These are phyloP conservation scores for Mergus octosetaceus DNA, from an alignment of 2,797 vertebrate species.

Conservation along the genomic window DNA sequence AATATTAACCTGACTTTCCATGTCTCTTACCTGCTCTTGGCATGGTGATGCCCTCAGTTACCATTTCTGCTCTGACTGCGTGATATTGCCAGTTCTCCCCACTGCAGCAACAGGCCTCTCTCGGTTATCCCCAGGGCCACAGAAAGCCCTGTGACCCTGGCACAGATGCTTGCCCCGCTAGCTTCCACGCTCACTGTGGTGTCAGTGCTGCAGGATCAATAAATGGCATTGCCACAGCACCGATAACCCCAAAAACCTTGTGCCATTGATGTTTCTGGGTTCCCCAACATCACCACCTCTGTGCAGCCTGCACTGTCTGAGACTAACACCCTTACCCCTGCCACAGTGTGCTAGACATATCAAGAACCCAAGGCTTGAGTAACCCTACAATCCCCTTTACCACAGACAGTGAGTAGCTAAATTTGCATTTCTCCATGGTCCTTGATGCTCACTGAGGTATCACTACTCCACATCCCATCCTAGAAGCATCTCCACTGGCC, in stretches of 20 bases:
- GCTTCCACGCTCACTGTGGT: not conserved
- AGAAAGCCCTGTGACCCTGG: not conserved
- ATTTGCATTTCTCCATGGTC: not conserved
- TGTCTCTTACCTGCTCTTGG: not conserved
- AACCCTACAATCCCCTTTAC: not conserved
- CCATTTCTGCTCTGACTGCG: not conserved
- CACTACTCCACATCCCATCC: not conserved
- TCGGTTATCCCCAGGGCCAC: fast-evolving
- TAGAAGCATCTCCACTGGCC: no score
- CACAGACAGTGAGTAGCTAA: not conserved
- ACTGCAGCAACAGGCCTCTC: not conserved
- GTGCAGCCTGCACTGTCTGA: not conserved
- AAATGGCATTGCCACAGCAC: fast-evolving
- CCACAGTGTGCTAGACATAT: not conserved
- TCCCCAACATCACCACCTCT: not conserved
- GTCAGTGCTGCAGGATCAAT: not conserved
- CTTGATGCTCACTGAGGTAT: not conserved
- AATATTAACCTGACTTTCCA: not conserved
- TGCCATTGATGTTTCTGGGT: not conserved
- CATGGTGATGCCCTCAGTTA: not conserved
- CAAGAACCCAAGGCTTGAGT: not conserved
- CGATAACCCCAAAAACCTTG: not conserved
- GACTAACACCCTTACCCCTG: not conserved
- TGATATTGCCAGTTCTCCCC: not conserved
- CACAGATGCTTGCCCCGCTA: not conserved